Conservation (phyloP, 2,888 invertebrate genomes). For the Andrena minutula region DNA sequence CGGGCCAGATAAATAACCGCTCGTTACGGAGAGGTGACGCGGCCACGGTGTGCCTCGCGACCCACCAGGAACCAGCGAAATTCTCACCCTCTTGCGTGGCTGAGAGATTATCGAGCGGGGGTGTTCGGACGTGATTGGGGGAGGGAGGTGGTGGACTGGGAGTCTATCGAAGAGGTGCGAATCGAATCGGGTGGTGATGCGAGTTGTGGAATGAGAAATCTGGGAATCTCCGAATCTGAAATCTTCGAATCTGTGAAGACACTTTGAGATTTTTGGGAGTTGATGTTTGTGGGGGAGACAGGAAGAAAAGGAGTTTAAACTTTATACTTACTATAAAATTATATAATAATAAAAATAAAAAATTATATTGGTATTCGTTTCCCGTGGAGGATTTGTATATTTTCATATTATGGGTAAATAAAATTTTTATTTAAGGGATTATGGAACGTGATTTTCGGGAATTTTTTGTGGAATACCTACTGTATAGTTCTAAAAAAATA, state of each 20-base stretch:
- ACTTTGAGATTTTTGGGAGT: not conserved
- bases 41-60: conserved; percentile 34
- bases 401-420: too few relatives aligned
- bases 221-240: not conserved
- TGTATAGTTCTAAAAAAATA: too few relatives aligned
- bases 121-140: too few relatives aligned
- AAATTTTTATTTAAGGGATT: too few relatives aligned
- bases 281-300: too few relatives aligned
- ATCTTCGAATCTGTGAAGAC: not conserved
- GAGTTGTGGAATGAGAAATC: not conserved
- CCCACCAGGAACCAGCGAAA: conserved; percentile 42
- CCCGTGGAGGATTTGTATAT: too few relatives aligned
- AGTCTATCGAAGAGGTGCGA: not conserved
- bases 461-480: too few relatives aligned
- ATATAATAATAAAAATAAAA: too few relatives aligned
- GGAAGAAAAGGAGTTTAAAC: too few relatives aligned
- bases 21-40: conserved; percentile 61
- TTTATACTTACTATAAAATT: too few relatives aligned
- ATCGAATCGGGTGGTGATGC: conserved; percentile 2
- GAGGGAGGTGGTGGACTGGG: not conserved
- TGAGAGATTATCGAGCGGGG: not conserved
- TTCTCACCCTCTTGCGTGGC: conserved; percentile 1
- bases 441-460: too few relatives aligned
- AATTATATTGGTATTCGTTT: too few relatives aligned
- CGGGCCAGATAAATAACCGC: conserved; percentile 62